Evolutionary conservation across 2,113 vertebrate genomes (phyloP).

Genomic region (Xiphophorus hellerii): DNA sequence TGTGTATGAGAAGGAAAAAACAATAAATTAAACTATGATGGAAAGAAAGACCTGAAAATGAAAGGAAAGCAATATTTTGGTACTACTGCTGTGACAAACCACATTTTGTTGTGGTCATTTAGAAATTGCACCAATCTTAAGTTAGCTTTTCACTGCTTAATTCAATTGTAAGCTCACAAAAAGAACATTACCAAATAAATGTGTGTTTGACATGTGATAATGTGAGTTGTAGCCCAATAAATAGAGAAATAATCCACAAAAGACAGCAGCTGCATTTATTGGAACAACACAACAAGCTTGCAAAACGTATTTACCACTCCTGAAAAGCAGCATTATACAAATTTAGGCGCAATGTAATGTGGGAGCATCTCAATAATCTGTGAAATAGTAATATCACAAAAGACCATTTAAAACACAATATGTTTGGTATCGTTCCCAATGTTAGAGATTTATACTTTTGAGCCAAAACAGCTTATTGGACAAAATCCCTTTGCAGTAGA

Average conservation of each 20-base stretch:
- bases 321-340: not conserved
- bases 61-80: conserved; percentile 1
- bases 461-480: not conserved
- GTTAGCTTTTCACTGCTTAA: no score
- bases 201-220: not conserved
- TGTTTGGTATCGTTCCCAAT: not conserved
- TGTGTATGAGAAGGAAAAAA: conserved; percentile 13
- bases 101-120: conserved; percentile 26
- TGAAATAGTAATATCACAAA: not conserved
- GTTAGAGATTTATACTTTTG: not conserved
- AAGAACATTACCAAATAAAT: conserved; percentile 39
- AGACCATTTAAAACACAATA: not conserved
- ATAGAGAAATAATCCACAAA: not conserved
- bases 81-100: not conserved
- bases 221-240: not conserved
- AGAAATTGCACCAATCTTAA: not conserved
- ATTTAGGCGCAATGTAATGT: not conserved
- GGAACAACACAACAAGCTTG: not conserved
- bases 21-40: conserved; percentile 9
- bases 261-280: not conserved
- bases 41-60: conserved; percentile 3
- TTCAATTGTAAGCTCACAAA: conserved; percentile 16
- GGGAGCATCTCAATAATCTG: not conserved
- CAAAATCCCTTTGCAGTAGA: not conserved
- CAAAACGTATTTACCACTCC: not conserved